Base-by-base conservation (phyloP, 1,140 invertebrate species). In the Drosophila nigromelanica region DNA sequence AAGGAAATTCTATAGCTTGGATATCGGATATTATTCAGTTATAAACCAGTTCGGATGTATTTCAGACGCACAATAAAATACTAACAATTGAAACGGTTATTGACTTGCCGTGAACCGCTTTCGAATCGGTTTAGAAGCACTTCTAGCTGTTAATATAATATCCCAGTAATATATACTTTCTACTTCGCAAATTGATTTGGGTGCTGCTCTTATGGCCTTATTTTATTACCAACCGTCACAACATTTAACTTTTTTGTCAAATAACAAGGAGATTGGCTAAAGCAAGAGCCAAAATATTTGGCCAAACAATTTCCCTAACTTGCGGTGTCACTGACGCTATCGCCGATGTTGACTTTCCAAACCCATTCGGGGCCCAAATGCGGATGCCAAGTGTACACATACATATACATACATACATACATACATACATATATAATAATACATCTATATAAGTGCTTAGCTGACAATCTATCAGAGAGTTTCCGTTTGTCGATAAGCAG, bases 231-330 rank as follows among this genome's bases (percentile, higher is more conserved):
- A 55, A 45, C 15, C 15, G 15, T 12, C 5, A 5, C 11, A 5
- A 42, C 56, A 40, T 40, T 14, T n/a, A 27, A 66, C n/a, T 37
- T 54, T 48, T 59, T 5, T 60, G 43, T 52, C 18, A 62, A 51
- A n/a, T 45, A 52, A 18, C 51, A 37, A 39, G 14, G 14, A 0
- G 35, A 48, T 21, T 66, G 12, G 21, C 56, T 48, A 55, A 54
- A 55, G 60, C 33, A 50, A 4, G 37, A 59, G 30, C 47, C 61
- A 72, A 72, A 72, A 67, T 68, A 61, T 61, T 68, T 69, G 64
- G 50, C 62, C 56, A 74, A 85, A 85, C 80, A 85, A 75, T 86
- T 85, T 69, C 55, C 51, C 81, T 62, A 78, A 68, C 58, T 58
- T 73, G 68, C 61, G 73, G 62, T 85, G 67, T 75, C 52, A 54